phyloP scores from a whole-genome alignment of 37 sponge, comb jelly and placozoan genomes.

The Petrosia ficiformis region DNA sequence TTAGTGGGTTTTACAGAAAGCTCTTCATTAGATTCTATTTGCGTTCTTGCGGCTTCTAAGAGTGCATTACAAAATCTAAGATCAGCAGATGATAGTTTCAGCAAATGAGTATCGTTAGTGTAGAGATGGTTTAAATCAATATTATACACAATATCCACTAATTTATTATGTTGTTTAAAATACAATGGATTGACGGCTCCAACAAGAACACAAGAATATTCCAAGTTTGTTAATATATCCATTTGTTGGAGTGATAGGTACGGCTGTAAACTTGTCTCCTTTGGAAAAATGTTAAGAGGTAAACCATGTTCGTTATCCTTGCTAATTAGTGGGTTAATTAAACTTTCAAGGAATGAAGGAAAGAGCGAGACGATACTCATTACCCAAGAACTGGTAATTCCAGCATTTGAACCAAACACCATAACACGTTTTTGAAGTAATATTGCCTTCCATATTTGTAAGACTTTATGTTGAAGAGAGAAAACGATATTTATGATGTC shows the following conservation, averaged over 20 bases:
- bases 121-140: constrained; percentile 28
- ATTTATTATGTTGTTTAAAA: constrained; percentile 37
- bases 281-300: constrained; percentile 14
- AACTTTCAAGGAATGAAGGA: constrained; percentile 28
- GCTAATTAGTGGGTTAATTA: constrained; percentile 2
- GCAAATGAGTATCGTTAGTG: constrained; percentile 17
- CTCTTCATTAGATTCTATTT: not conserved
- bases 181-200: constrained; percentile 75
- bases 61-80: constrained; percentile 56
- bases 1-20: not conserved
- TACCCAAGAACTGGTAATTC: constrained; percentile 20
- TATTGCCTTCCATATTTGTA: constrained; percentile 71
- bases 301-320: constrained; percentile 18
- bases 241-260: constrained; percentile 68
- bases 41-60: not conserved
- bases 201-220: not conserved
- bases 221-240: constrained; percentile 11
- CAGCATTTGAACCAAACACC: constrained; percentile 35
- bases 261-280: constrained; percentile 30
- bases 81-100: constrained; percentile 64
- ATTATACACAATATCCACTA: constrained; percentile 57
- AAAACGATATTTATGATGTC: constrained; percentile 10
- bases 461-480: constrained; percentile 23
- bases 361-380: constrained; percentile 45
- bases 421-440: constrained; percentile 52